Percentiles rank a stretch among this genome's conserved stretches.
Conservation (phyloP, 2,113 vertebrate genomes). For the Burhinus bistriatus region DNA sequence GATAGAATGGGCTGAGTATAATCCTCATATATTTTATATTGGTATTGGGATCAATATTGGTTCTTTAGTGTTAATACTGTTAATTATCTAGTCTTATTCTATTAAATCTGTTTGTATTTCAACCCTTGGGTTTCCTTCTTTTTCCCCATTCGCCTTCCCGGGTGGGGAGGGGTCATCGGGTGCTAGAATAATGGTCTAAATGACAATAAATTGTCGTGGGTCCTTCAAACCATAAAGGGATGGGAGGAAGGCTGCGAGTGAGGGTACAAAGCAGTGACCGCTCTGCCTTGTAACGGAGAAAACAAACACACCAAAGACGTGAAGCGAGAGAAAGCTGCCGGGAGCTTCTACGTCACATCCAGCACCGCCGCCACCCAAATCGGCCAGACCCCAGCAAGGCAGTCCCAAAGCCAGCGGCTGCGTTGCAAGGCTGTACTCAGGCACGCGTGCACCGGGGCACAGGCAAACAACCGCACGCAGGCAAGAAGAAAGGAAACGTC, state of each 20-base stretch:
- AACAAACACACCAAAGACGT: not conserved
- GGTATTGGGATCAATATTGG: not conserved
- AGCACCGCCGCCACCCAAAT: not conserved
- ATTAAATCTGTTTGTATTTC: not conserved
- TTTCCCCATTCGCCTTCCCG: not conserved
- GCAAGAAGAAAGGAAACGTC: not conserved
- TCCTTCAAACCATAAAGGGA: not conserved
- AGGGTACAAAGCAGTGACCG: no score
- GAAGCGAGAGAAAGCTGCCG: not conserved
- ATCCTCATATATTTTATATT: not conserved
- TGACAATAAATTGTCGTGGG: not conserved
- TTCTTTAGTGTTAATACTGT: not conserved
- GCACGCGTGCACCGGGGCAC: no score
- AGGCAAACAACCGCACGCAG: not conserved
- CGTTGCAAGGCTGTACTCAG: not conserved
- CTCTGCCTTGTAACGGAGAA: not conserved
- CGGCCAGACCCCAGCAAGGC: not conserved
- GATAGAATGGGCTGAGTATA: not conserved
- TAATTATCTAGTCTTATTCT: not conserved
- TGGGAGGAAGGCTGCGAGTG: not conserved
- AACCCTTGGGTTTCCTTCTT: not conserved
- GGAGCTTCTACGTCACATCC: not conserved
- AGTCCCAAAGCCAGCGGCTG: not conserved
- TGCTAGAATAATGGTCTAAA: not conserved
- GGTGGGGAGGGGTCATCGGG: not conserved